Conservation (phyloP, 1,140 invertebrate species). For the Copidosoma floridanum region DNA sequence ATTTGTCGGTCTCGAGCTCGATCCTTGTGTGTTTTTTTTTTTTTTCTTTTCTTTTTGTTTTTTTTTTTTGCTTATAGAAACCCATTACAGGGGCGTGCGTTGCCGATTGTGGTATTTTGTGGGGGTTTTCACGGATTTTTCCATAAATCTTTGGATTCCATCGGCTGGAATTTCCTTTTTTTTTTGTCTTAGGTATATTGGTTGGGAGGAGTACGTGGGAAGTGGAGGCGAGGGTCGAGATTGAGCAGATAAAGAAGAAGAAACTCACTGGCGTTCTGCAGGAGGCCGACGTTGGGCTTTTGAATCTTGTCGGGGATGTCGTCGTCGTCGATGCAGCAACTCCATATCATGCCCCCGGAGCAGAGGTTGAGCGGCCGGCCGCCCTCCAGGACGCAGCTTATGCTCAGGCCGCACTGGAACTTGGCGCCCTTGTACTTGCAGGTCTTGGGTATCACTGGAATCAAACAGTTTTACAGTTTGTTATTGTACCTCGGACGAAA, state of each 20-base stretch:
- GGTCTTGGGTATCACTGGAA: conserved; percentile 87
- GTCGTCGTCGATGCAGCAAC: conserved; percentile 85
- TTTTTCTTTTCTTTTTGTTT: no score
- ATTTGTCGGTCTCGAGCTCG: no score
- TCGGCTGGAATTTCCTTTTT: neutral
- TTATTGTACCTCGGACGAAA: no score
- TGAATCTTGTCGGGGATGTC: conserved; percentile 54
- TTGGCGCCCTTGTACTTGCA: conserved; percentile 86
- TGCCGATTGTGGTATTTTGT: no score
- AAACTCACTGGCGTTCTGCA: conserved; percentile 85
- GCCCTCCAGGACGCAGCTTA: conserved; percentile 84
- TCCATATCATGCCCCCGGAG: conserved; percentile 91
- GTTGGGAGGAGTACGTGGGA: no score
- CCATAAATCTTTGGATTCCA: neutral
- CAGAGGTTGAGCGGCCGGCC: conserved; percentile 85
- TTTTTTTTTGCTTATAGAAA: no score
- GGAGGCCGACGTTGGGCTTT: conserved; percentile 57
- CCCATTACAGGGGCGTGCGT: no score
- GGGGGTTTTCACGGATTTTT: no score
- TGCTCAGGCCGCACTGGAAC: conserved; percentile 85
- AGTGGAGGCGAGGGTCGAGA: no score
- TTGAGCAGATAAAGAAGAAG: neutral
- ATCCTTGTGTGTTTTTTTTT: no score
- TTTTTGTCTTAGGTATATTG: neutral
- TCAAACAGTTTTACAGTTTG: no score